A percentile compares a stretch with the other conserved stretches of the same genome.
phyloP scores from a whole-genome alignment of 2,797 vertebrate genomes.

The Sebastolobus altivelis region DNA sequence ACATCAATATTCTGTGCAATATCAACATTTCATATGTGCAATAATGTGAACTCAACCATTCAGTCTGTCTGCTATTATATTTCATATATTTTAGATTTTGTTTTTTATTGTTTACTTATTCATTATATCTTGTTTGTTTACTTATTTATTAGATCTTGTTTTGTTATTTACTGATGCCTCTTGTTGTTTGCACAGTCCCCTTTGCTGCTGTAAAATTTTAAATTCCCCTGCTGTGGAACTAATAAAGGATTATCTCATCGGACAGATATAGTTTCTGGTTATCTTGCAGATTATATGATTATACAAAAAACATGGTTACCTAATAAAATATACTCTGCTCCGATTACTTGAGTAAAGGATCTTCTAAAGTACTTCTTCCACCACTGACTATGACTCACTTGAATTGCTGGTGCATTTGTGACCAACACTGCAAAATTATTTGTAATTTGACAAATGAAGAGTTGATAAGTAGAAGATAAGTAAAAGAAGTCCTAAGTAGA shows the following conservation, averaged over 20 bases:
- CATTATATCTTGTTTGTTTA: no score
- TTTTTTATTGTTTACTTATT: accelerated
- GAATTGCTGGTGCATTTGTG: not conserved
- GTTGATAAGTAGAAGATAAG: no score
- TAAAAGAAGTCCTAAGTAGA: not conserved
- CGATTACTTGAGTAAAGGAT: not conserved
- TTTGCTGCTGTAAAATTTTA: not conserved
- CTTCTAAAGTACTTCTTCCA: not conserved
- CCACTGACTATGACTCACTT: not conserved
- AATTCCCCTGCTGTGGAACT: no score
- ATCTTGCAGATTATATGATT: not conserved
- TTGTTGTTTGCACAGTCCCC: not conserved
- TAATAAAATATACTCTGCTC: not conserved
- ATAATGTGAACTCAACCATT: no score
- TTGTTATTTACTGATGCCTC: no score
- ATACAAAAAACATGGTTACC: not conserved
- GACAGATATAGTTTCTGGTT: not conserved
- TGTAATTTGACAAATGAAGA: not conserved
- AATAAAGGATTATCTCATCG: not conserved
- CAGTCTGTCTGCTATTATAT: no score
- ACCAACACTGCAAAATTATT: not conserved
- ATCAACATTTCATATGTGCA: no score
- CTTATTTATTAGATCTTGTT: no score
- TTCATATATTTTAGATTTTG: no score
- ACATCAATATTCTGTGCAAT: no score